Conservation (phyloP, 2,888 invertebrate species). For the Oscheius onirici region DNA sequence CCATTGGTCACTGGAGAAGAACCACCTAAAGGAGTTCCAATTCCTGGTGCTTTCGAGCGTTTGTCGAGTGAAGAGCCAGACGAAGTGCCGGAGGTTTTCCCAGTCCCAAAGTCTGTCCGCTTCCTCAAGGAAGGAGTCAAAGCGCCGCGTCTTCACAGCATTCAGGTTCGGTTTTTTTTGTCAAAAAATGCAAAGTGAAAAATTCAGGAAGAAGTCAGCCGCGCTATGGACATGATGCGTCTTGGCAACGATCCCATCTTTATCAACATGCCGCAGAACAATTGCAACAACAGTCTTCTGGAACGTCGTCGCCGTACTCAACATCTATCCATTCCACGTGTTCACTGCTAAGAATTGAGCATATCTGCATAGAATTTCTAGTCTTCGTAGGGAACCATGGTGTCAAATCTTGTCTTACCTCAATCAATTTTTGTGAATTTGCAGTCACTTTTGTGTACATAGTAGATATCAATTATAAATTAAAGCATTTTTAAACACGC, state of each 20-base stretch:
- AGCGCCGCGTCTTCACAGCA: constrained; percentile 65
- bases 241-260: constrained; percentile 60
- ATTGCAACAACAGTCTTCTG: constrained; percentile 48
- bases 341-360: constrained; percentile 42
- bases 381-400: too few species aligned
- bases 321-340: constrained; percentile 51
- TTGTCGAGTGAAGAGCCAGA: constrained; percentile 33
- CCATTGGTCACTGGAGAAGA: constrained; percentile 56
- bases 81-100: constrained; percentile 19
- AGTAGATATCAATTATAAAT: too few species aligned
- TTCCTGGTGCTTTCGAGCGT: constrained; percentile 40
- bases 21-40: constrained; percentile 35
- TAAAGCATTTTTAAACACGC: neutral
- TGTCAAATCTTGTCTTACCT: too few species aligned
- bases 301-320: constrained; percentile 46
- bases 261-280: constrained; percentile 50
- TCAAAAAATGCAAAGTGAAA: neutral
- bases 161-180: constrained; percentile 47
- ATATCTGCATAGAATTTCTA: neutral
- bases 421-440: too few species aligned
- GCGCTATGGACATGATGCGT: constrained; percentile 68
- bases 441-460: too few species aligned
- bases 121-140: constrained; percentile 65
- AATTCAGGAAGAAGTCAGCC: constrained; percentile 65
- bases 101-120: constrained; percentile 52